Conservation (phyloP, 1,140 invertebrate species). For the Ips typographus region DNA sequence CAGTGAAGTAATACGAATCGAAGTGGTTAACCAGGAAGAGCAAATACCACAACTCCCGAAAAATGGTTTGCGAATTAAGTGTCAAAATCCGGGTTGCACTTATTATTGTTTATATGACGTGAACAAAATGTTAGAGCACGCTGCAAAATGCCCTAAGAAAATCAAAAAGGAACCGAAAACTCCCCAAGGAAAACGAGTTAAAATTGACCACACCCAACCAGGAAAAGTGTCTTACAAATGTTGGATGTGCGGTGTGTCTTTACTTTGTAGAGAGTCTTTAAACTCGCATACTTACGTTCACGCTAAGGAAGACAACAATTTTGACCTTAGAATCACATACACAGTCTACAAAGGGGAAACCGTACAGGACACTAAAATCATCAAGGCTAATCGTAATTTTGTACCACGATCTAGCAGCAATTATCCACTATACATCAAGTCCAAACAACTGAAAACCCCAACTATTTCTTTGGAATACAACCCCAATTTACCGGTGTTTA, state of each 20-base stretch:
- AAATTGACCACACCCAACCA: not conserved
- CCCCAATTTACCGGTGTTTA: conserved; percentile 8
- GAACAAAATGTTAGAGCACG: not conserved
- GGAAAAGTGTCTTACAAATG: conserved; percentile 8
- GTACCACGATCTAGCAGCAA: not conserved
- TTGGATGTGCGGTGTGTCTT: conserved; percentile 4
- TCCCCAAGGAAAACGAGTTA: too few species aligned
- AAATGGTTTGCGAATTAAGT: not conserved
- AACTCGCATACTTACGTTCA: conserved; percentile 6
- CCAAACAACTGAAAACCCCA: not conserved
- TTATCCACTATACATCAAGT: too few species aligned
- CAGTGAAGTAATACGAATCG: not conserved
- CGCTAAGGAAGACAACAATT: conserved; percentile 3
- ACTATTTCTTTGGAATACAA: conserved; percentile 4
- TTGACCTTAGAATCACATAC: conserved; percentile 4
- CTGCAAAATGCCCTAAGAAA: not conserved
- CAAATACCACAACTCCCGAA: not conserved
- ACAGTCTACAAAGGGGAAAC: not conserved
- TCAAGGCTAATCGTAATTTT: conserved; percentile 6
- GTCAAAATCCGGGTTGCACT: not conserved
- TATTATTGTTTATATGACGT: conserved; percentile 1
- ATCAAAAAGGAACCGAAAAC: not conserved
- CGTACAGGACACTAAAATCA: not conserved
- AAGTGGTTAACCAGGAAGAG: not conserved
- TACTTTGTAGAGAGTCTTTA: not conserved